A percentile compares a stretch with the other conserved stretches of the same genome.
Evolutionary conservation across 2,888 invertebrate species (phyloP).

Genomic region (Ernsta delagoae): DNA sequence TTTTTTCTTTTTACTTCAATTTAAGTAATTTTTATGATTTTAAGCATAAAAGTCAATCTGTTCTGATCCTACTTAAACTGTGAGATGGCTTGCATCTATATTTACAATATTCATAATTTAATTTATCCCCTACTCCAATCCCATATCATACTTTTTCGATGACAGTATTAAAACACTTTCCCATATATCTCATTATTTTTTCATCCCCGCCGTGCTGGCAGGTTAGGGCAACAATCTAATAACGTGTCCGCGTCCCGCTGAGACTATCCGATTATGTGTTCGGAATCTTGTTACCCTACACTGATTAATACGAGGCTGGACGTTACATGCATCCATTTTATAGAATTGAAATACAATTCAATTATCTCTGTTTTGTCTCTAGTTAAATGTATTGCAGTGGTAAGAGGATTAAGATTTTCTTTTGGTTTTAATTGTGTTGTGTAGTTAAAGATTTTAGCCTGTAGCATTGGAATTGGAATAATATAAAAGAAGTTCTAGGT

Average conservation of each 20-base stretch:
- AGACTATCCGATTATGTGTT: conserved; percentile 76
- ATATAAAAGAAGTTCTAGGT: too few species aligned
- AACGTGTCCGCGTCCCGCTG: conserved; percentile 76
- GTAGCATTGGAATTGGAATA: too few species aligned
- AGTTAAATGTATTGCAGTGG: conserved; percentile 26
- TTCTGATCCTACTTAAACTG: too few species aligned
- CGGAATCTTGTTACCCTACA: conserved; percentile 80
- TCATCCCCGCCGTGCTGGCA: conserved; percentile 54
- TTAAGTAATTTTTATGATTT: too few species aligned
- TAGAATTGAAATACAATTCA: conserved; percentile 67
- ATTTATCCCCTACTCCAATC: background rate
- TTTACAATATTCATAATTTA: conserved; percentile 6
- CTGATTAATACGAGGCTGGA: conserved; percentile 79
- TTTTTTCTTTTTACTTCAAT: too few species aligned
- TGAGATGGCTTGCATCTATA: background rate
- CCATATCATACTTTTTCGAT: conserved; percentile 18
- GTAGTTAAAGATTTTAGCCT: background rate
- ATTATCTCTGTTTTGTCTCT: conserved; percentile 41
- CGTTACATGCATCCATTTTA: conserved; percentile 53
- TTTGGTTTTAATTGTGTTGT: background rate
- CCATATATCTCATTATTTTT: conserved; percentile 47
- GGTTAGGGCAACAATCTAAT: conserved; percentile 83
- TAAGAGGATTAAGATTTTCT: conserved; percentile 25
- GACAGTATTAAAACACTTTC: conserved; percentile 26
- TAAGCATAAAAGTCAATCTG: too few species aligned